Conservation (phyloP, 2,113 vertebrate genomes). For the Nothobranchius furzeri region DNA sequence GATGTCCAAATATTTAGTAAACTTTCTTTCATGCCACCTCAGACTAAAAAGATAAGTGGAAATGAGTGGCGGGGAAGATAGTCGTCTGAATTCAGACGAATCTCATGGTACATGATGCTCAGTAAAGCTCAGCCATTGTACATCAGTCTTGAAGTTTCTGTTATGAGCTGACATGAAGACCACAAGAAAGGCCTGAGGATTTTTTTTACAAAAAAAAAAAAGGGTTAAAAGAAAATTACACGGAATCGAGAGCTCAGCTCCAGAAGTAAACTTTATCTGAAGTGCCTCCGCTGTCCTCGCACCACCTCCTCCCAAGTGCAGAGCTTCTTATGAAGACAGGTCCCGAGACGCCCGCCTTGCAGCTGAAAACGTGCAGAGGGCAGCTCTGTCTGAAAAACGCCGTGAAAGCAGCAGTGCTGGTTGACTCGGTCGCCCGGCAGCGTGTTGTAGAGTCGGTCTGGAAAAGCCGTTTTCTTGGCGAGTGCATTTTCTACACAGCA, state of each 20-base stretch:
- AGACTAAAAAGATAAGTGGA: slow-evolving; percentile 52
- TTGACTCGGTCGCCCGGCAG: slow-evolving; percentile 14
- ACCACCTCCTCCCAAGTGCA: slow-evolving; percentile 38
- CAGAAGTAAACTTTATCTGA: slow-evolving; percentile 68
- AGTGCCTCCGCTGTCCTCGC: slow-evolving; percentile 53
- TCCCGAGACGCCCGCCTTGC: slow-evolving; percentile 26
- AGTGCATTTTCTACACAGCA: slow-evolving; percentile 76
- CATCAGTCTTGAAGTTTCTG: slow-evolving; percentile 32
- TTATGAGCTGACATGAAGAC: slow-evolving; percentile 68
- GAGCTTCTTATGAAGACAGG: slow-evolving; percentile 31
- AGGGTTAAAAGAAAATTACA: slow-evolving; percentile 64
- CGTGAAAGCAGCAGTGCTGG: slow-evolving; percentile 50
- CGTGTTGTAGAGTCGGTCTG: slow-evolving; percentile 70
- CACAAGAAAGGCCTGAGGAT: slow-evolving; percentile 46
- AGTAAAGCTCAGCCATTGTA: slow-evolving; percentile 43
- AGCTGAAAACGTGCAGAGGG: slow-evolving; percentile 23
- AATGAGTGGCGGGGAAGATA: slow-evolving; percentile 32
- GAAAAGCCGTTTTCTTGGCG: slow-evolving; percentile 87
- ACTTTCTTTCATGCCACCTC: slow-evolving; percentile 61
- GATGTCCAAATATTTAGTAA: slow-evolving; percentile 49
- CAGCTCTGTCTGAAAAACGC: slow-evolving; percentile 30
- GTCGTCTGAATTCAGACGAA: slow-evolving; percentile 44
- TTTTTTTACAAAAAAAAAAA: slow-evolving; percentile 53
- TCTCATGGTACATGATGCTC: slow-evolving; percentile 40
- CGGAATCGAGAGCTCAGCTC: slow-evolving; percentile 78